Conservation (phyloP, 2,888 invertebrate species). For the Geotrupes spiniger region DNA sequence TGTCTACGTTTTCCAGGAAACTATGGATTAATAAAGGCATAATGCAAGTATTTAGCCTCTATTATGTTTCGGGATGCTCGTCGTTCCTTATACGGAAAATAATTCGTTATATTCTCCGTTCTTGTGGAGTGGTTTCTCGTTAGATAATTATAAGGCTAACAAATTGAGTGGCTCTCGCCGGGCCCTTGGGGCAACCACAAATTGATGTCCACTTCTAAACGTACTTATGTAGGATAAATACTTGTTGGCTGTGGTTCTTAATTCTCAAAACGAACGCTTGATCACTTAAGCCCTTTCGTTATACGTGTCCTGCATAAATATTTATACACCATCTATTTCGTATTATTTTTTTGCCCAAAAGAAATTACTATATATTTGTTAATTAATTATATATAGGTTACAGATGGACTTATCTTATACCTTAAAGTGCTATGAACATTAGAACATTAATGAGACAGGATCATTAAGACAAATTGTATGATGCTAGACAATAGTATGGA, state of each 20-base stretch:
- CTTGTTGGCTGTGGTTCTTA: too few relatives aligned
- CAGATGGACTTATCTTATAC: too few relatives aligned
- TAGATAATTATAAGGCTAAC: slow-evolving; percentile 10
- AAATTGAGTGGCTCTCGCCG: slow-evolving; percentile 28
- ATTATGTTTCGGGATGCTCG: neutral
- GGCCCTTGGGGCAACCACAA: slow-evolving; percentile 26
- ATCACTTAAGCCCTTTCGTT: neutral
- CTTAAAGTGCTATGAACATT: too few relatives aligned
- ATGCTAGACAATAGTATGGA: too few relatives aligned
- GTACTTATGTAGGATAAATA: slow-evolving; percentile 1
- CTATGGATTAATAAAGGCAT: too few relatives aligned
- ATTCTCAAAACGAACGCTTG: too few relatives aligned
- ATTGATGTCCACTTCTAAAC: slow-evolving; percentile 26
- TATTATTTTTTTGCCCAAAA: neutral
- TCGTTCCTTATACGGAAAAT: neutral
- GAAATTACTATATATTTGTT: too few relatives aligned
- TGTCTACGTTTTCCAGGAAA: too few relatives aligned
- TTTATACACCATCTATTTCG: neutral
- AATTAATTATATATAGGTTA: too few relatives aligned
- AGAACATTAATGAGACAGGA: too few relatives aligned
- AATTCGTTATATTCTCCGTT: neutral
- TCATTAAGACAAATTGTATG: too few relatives aligned
- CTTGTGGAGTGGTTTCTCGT: slow-evolving; percentile 1
- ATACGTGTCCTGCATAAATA: neutral
- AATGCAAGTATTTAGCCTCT: too few relatives aligned